Percentiles rank a stretch among this genome's conserved stretches.
These are phyloP conservation scores for Microcaecilia unicolor DNA, from an alignment of 2,797 vertebrate genomes.

Conservation along the genomic window DNA sequence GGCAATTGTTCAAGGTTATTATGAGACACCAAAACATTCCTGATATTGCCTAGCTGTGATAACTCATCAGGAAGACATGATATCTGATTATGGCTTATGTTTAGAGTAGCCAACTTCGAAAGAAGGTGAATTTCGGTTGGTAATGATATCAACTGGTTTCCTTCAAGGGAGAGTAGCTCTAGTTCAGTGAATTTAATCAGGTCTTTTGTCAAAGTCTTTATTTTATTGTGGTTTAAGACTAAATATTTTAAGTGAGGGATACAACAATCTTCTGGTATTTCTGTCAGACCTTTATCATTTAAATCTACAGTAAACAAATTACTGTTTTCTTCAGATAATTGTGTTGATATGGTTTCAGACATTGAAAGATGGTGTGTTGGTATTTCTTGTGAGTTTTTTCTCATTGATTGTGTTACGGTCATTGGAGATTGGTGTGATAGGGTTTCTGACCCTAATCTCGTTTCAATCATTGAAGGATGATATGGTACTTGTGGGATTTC, in stretches of 20 bases:
- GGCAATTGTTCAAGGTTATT: slow-evolving; percentile 35
- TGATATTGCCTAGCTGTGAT: slow-evolving; percentile 19
- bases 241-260: slow-evolving; percentile 28
- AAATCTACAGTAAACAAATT: slow-evolving; percentile 20
- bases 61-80: slow-evolving; percentile 22
- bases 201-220: slow-evolving; percentile 27
- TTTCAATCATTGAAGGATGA: too few species aligned
- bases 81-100: slow-evolving; percentile 32
- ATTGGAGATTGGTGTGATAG: neutral
- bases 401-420: neutral
- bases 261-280: slow-evolving; percentile 28
- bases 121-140: slow-evolving; percentile 35
- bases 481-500: too few species aligned
- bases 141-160: slow-evolving; percentile 34
- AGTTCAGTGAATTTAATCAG: slow-evolving; percentile 18
- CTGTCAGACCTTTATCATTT: slow-evolving; percentile 22
- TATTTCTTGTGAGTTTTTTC: neutral
- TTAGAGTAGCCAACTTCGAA: slow-evolving; percentile 30
- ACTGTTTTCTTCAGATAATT: neutral
- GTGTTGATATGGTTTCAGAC: neutral
- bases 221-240: slow-evolving; percentile 37
- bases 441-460: neutral
- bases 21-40: slow-evolving; percentile 26
- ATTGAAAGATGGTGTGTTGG: neutral
- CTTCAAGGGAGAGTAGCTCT: slow-evolving; percentile 39